These are phyloP conservation scores for Chanos chanos DNA, from an alignment of 2,797 vertebrate species.

Conservation along the genomic window DNA sequence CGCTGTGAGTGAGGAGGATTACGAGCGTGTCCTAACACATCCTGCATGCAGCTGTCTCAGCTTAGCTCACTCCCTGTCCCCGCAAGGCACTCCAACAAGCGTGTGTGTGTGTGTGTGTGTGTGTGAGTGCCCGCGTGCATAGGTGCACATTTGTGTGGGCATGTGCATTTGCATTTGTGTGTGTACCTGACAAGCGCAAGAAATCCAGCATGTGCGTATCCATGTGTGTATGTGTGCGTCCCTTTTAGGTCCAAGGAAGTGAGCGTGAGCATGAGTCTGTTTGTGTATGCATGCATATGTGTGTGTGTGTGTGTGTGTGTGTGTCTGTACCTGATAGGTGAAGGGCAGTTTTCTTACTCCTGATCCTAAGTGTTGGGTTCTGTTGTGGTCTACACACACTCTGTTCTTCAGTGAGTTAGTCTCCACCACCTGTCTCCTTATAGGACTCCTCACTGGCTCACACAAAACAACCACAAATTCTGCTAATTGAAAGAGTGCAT, in stretches of 20 bases:
- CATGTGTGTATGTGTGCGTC: too few relatives aligned
- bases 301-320: constrained; percentile 46
- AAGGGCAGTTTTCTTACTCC: constrained; percentile 55
- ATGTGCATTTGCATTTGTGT: too few relatives aligned
- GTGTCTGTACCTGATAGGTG: constrained; percentile 60
- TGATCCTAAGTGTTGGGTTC: constrained; percentile 50
- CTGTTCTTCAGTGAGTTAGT: constrained; percentile 58
- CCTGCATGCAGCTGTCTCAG: too few relatives aligned
- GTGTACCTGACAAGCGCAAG: too few relatives aligned
- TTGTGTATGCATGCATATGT: constrained; percentile 47
- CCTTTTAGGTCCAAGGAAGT: constrained; percentile 37
- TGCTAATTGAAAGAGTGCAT: background rate
- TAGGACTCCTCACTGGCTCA: constrained; percentile 42
- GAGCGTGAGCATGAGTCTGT: background rate
- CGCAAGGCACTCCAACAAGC: too few relatives aligned
- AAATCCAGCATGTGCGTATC: too few relatives aligned
- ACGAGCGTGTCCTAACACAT: too few relatives aligned
- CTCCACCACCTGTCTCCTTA: constrained; percentile 56
- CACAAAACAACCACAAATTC: constrained; percentile 11
- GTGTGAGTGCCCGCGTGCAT: too few relatives aligned
- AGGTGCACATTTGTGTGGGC: too few relatives aligned
- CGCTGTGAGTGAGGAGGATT: too few relatives aligned
- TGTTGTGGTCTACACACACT: constrained; percentile 62
- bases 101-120: too few relatives aligned
- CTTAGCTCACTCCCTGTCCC: too few relatives aligned